Percentiles rank a stretch among this genome's conserved stretches.
These are phyloP conservation scores for Pemphigus obesinymphae DNA, from an alignment of 1,140 invertebrate species.

Conservation along the genomic window DNA sequence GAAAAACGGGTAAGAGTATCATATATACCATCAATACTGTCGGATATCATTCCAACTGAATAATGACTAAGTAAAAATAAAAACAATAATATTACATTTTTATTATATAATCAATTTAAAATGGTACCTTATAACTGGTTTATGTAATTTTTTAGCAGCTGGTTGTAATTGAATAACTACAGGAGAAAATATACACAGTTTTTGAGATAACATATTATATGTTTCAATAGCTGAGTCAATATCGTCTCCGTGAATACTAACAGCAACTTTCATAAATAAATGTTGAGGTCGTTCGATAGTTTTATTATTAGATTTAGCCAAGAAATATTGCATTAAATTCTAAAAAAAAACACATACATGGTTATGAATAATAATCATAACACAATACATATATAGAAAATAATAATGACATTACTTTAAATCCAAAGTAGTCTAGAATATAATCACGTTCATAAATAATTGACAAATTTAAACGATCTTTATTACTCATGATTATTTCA, in stretches of 20 bases:
- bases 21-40: conserved; percentile 99
- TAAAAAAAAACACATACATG: conserved; percentile 47
- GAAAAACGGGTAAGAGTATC: conserved; percentile 92
- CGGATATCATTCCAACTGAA: conserved; percentile 87
- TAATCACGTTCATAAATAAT: conserved; percentile 98
- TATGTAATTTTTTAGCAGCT: conserved; percentile 94
- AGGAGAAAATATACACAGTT: conserved; percentile 73
- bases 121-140: conserved; percentile 76
- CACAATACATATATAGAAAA: no score
- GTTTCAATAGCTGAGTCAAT: conserved; percentile 92
- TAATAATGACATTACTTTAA: conserved; percentile 75
- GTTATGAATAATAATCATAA: background rate
- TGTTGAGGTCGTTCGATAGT: conserved; percentile 95
- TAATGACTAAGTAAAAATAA: conserved; percentile 71
- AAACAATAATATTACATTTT: background rate
- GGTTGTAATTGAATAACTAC: conserved; percentile 61
- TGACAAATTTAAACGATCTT: conserved; percentile 83
- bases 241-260: conserved; percentile 93
- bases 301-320: conserved; percentile 90
- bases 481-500: conserved; percentile 80
- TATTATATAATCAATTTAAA: background rate
- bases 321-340: conserved; percentile 91
- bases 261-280: conserved; percentile 95
- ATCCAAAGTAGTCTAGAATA: conserved; percentile 97
- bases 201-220: conserved; percentile 91